Evolutionary conservation across 2,797 vertebrate species (phyloP).

Genomic region (Bucorvus abyssinicus): DNA sequence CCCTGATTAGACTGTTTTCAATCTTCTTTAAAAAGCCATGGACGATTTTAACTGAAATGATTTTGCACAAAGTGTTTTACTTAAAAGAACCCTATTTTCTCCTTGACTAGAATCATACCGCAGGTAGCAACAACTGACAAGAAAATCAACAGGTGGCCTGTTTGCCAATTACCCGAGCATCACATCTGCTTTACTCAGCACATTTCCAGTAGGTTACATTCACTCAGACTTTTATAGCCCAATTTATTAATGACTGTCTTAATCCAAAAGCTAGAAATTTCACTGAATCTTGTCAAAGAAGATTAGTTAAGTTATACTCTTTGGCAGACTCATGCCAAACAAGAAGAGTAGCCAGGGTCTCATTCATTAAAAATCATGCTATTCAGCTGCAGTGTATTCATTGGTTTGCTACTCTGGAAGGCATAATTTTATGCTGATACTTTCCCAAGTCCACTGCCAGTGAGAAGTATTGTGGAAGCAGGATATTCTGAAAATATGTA

Average conservation of each 20-base stretch:
- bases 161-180: neutral
- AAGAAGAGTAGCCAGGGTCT: neutral
- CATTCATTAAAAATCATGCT: neutral
- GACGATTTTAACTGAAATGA: constrained; percentile 33
- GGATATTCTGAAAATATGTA: too few relatives aligned
- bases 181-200: constrained; percentile 35
- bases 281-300: constrained; percentile 37
- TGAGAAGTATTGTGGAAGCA: too few relatives aligned
- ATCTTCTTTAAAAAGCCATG: constrained; percentile 35
- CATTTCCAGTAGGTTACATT: neutral
- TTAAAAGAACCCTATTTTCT: constrained; percentile 59
- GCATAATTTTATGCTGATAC: neutral
- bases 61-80: constrained; percentile 38
- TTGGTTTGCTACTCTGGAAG: neutral
- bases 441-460: neutral
- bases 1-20: neutral
- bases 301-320: neutral
- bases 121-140: constrained; percentile 20
- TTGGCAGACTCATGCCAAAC: constrained; percentile 3
- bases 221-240: neutral
- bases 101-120: constrained; percentile 25
- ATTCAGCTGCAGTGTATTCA: neutral
- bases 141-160: constrained; percentile 37
- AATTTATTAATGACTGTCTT: constrained; percentile 49
- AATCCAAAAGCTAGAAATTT: constrained; percentile 46